These are phyloP conservation scores for Lophotriccus pileatus DNA, from an alignment of 2,797 vertebrate genomes.

Conservation along the genomic window DNA sequence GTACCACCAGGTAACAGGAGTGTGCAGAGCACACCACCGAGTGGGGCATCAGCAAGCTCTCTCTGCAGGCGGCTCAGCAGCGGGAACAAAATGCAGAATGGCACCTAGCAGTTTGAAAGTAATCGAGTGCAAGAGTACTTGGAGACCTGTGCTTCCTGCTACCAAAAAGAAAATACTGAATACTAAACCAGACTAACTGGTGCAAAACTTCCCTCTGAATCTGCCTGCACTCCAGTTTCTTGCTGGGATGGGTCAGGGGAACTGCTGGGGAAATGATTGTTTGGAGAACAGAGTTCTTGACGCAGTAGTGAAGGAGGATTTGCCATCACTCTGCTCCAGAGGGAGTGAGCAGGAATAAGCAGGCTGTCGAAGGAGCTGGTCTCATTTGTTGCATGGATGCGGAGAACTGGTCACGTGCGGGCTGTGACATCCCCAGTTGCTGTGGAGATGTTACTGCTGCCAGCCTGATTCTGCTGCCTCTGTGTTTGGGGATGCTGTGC, in stretches of 20 bases:
- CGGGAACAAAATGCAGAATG: not conserved
- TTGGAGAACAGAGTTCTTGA: not conserved
- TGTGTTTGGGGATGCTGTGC: not conserved
- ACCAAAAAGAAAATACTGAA: not conserved
- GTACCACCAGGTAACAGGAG: not conserved
- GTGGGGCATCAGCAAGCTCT: not conserved
- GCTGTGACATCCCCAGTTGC: not conserved
- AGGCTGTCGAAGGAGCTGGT: not conserved
- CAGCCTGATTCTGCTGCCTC: not conserved
- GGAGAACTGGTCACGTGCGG: not conserved
- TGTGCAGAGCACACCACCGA: not conserved
- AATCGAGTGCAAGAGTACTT: not conserved
- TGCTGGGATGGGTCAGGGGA: accelerated
- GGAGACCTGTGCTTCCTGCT: not conserved
- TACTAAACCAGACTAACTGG: not conserved
- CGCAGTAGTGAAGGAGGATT: not conserved
- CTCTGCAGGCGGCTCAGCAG: not conserved
- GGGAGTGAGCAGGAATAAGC: not conserved
- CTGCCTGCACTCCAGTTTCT: not conserved
- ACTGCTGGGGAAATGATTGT: not conserved
- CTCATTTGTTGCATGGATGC: not conserved
- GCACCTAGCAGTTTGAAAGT: not conserved
- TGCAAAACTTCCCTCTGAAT: not conserved
- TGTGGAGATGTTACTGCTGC: not conserved
- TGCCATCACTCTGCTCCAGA: not conserved